Base-by-base conservation (phyloP, 2,888 invertebrate genomes). In the Xanthorhoe spadicearia region DNA sequence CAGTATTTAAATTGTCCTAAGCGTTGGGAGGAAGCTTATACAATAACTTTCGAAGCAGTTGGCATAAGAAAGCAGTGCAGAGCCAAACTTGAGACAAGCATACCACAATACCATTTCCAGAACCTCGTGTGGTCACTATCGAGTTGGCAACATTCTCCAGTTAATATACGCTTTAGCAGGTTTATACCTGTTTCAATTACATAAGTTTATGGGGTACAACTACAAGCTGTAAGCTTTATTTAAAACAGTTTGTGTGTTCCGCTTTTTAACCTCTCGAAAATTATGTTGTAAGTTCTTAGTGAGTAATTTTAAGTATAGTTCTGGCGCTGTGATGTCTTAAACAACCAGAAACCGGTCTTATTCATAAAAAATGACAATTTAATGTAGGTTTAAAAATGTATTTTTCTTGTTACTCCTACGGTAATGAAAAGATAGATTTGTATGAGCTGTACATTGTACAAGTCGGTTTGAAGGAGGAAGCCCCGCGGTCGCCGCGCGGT, bases 401-500 rank as follows among this genome's bases (percentile, higher is more conserved):
- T n/a, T n/a, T n/a, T n/a, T n/a, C n/a, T n/a, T n/a, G n/a, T n/a
- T n/a, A n/a, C n/a, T n/a, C n/a, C n/a, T n/a, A n/a, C n/a, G n/a
- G n/a, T n/a, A n/a, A n/a, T 32, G 32, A 32, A 6, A 23, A 23
- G 23, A n/a, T 32, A 7, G 1, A 32, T 32, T 32, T 32, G 32
- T 4, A 32, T 32, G 32, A 32, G 32, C 32, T 6, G n/a, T n/a
- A n/a, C n/a, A 6, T 32, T 32, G 32, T 32, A 23, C 23, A 32
- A 32, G 32, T 32, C 6, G 32, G 32, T 32, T 32, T 32, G 8
- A 32, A 32, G 18, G 18, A 59, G 50, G 64, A 64, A 58, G 66
- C 53, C 32, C 32, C 32, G 56, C 55, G 60, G 71, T 55, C 71
- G 68, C 71, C 68, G 66, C 57, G 64, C 71, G 59, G 71, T 68